Evolutionary conservation across 2,113 vertebrate genomes (phyloP).

Genomic region (Aythya baeri): DNA sequence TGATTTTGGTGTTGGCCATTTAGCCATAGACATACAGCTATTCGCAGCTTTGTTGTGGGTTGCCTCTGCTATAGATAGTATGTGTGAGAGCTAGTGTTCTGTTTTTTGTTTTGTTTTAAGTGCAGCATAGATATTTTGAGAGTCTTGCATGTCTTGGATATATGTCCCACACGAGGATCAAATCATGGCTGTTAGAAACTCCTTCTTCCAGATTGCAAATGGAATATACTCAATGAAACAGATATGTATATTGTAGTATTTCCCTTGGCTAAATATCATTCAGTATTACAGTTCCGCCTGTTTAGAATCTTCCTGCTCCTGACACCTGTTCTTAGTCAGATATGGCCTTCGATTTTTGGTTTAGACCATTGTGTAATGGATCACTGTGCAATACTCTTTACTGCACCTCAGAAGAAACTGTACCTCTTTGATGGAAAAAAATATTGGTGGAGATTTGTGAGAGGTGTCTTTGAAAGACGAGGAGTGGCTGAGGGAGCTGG

Average conservation of each 20-base stretch:
- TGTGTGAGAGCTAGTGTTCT: neutral
- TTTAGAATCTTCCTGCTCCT: neutral
- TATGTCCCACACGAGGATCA: neutral
- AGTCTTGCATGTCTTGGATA: neutral
- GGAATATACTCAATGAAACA: neutral
- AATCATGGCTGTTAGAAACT: neutral
- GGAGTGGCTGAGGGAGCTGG: no score
- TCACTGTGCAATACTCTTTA: neutral
- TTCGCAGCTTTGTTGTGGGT: neutral
- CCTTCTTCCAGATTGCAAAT: neutral
- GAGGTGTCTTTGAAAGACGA: neutral
- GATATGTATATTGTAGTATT: neutral
- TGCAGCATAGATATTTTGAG: neutral
- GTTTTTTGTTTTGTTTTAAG: neutral
- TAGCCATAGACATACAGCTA: neutral
- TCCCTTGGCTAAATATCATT: neutral
- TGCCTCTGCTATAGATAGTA: neutral
- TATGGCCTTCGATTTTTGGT: neutral
- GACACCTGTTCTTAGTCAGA: neutral
- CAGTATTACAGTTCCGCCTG: neutral
- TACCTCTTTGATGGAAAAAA: neutral
- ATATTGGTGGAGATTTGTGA: neutral
- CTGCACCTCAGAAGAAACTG: neutral
- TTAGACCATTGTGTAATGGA: neutral
- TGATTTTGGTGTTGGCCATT: neutral